phyloP scores from a whole-genome alignment of 1,140 invertebrate species.

The Conus ventricosus region DNA sequence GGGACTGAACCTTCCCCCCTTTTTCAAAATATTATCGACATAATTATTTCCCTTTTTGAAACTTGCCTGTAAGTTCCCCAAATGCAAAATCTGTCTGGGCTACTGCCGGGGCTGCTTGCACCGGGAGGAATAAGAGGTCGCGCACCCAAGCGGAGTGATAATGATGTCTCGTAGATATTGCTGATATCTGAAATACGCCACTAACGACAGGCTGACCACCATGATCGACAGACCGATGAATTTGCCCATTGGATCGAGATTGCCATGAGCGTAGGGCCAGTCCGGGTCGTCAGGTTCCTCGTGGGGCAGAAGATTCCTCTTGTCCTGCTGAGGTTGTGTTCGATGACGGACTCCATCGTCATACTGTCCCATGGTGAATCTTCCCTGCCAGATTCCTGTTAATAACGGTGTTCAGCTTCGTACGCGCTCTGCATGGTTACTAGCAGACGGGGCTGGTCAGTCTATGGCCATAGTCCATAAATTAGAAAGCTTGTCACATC shows the following conservation, averaged over 20 bases:
- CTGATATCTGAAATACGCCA: conserved; percentile 84
- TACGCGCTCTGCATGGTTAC: too few relatives aligned
- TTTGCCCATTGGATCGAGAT: conserved; percentile 36
- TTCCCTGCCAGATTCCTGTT: too few relatives aligned
- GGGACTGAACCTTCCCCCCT: too few relatives aligned
- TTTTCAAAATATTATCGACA: too few relatives aligned
- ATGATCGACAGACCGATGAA: conserved; percentile 36
- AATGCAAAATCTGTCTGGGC: conserved; percentile 88
- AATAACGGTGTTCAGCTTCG: too few relatives aligned
- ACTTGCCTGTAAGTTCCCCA: conserved; percentile 88
- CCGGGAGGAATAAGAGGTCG: conserved; percentile 83
- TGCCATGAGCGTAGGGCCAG: conserved; percentile 28
- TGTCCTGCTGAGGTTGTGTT: neutral
- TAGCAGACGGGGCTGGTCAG: too few relatives aligned
- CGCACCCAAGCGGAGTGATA: conserved; percentile 88
- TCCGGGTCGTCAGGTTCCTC: conserved; percentile 20
- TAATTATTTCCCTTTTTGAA: neutral
- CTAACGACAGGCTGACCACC: conserved; percentile 72
- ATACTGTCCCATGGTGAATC: neutral
- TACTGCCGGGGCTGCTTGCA: conserved; percentile 80
- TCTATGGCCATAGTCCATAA: too few relatives aligned
- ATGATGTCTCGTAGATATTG: conserved; percentile 91
- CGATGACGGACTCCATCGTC: conserved; percentile 21
- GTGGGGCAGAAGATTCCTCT: conserved; percentile 3
- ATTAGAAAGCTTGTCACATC: too few relatives aligned